Evolutionary conservation across 2,113 vertebrate species (phyloP).

Genomic region (Bujurquina vittata): DNA sequence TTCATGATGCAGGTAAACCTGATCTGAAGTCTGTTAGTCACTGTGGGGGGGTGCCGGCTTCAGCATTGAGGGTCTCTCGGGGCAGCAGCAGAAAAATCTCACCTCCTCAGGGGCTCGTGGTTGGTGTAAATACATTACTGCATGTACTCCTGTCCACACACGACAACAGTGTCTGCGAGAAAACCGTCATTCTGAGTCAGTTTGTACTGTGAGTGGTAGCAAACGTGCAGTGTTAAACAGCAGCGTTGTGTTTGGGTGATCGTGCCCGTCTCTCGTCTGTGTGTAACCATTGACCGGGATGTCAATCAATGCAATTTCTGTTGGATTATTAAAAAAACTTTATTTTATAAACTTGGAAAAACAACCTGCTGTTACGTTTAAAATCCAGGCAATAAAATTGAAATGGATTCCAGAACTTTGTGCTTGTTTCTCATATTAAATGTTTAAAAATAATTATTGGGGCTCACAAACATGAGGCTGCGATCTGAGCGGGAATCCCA

Average conservation of each 20-base stretch:
- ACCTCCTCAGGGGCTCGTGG: not conserved
- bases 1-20: not conserved
- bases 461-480: not conserved
- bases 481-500: fast-evolving
- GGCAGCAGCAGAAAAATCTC: not conserved
- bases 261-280: not conserved
- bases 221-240: not conserved
- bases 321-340: not conserved
- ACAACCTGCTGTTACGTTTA: not conserved
- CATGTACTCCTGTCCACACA: not conserved
- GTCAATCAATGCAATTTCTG: slow-evolving; percentile 12
- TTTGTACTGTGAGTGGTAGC: not conserved
- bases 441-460: not conserved
- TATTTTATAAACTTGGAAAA: not conserved
- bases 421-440: not conserved
- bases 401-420: not conserved
- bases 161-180: not conserved
- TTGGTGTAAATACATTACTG: not conserved
- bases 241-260: not conserved
- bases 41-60: no score
- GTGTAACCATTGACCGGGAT: not conserved
- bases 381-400: slow-evolving; percentile 39
- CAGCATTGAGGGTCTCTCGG: not conserved
- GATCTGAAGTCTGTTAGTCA: no score
- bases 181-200: no score